Evolutionary conservation across 2,113 vertebrate genomes (phyloP).

Genomic region (Oxyruncus cristatus): DNA sequence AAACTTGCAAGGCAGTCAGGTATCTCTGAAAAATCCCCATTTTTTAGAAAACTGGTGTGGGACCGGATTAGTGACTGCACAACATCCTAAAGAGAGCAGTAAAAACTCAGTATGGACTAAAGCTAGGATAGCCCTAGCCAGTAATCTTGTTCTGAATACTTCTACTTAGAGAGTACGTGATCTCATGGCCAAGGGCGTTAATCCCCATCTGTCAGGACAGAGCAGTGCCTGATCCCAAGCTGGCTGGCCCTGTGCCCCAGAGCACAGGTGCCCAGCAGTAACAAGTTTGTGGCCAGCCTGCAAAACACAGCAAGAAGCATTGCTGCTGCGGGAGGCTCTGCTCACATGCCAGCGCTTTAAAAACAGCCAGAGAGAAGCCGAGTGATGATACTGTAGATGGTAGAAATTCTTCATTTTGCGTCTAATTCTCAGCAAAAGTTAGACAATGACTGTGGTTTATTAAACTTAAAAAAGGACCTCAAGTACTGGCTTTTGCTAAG

Average conservation of each 20-base stretch:
- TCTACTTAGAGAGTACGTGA: neutral
- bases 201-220: conserved; percentile 47
- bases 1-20: neutral
- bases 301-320: neutral
- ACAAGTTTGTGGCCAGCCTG: conserved; percentile 23
- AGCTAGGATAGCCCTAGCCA: neutral
- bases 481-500: neutral
- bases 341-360: neutral
- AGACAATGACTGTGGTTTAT: neutral
- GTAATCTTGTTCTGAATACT: neutral
- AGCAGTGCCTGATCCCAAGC: conserved; percentile 34
- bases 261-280: conserved; percentile 54
- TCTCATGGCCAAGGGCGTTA: neutral
- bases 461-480: neutral
- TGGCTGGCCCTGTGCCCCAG: conserved; percentile 31
- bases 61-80: neutral
- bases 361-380: neutral
- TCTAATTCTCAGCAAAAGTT: neutral
- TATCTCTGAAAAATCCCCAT: neutral
- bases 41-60: neutral
- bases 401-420: neutral
- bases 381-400: neutral
- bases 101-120: neutral
- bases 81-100: neutral
- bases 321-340: conserved; percentile 17